A percentile compares a stretch with the other conserved stretches of the same genome.
Conservation (phyloP, 1,140 invertebrate species). For the Rhopalosiphum maidis region DNA sequence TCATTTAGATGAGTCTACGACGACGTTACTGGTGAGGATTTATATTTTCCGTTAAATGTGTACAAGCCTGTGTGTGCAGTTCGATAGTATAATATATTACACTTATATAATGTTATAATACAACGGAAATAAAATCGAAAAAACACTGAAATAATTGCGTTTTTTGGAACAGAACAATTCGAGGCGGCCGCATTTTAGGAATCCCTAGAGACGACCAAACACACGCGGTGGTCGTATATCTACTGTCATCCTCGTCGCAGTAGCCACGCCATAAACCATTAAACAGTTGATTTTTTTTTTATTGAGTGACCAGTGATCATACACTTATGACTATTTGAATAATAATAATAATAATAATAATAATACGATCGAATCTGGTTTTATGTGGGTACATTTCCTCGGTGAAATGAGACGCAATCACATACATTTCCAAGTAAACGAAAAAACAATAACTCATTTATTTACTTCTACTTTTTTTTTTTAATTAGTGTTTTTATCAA, state of each 20-base stretch:
- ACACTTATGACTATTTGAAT: slow-evolving; percentile 38
- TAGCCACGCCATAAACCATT: slow-evolving; percentile 2
- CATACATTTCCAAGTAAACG: background rate
- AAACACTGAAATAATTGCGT: background rate
- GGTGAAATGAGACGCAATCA: background rate
- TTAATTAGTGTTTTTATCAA: background rate
- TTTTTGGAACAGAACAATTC: background rate
- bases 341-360: slow-evolving; percentile 21
- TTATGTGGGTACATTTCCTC: slow-evolving; percentile 29
- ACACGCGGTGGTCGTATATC: slow-evolving; percentile 36
- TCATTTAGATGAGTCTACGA: background rate
- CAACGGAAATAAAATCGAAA: background rate
- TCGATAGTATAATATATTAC: background rate
- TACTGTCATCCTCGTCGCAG: slow-evolving; percentile 7
- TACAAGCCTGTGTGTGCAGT: background rate
- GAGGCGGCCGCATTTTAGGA: background rate
- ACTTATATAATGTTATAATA: background rate
- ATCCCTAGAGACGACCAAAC: slow-evolving; percentile 15
- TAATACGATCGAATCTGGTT: slow-evolving; percentile 37
- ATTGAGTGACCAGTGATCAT: slow-evolving; percentile 28
- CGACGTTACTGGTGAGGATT: background rate
- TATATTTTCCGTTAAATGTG: background rate
- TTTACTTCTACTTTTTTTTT: background rate
- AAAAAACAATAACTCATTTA: slow-evolving; percentile 9
- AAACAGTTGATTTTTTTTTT: slow-evolving; percentile 37